Evolutionary conservation across 2,113 vertebrate genomes (phyloP).

Genomic region (Rhinogobius similis): DNA sequence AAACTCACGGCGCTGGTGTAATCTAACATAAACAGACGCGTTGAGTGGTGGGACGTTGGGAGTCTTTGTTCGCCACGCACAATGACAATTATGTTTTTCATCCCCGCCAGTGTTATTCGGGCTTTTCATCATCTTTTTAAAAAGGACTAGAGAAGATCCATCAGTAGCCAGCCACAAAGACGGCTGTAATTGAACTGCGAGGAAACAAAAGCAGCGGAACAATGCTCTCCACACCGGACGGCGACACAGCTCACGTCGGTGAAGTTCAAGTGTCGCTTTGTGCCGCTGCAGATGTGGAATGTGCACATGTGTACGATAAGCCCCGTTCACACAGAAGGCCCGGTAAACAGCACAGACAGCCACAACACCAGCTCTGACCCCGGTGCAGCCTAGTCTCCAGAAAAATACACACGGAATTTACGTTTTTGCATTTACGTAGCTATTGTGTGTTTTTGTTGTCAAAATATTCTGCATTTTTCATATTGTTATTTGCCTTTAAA

Average conservation of each 20-base stretch:
- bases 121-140: slow-evolving; percentile 50
- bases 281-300: not conserved
- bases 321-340: too few relatives aligned
- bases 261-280: not conserved
- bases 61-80: slow-evolving; percentile 43
- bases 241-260: slow-evolving; percentile 15
- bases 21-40: slow-evolving; percentile 61
- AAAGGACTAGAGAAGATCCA: slow-evolving; percentile 25
- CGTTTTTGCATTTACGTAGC: too few relatives aligned
- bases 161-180: slow-evolving; percentile 14
- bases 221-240: slow-evolving; percentile 13
- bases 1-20: slow-evolving; percentile 31
- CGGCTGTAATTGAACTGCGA: slow-evolving; percentile 20
- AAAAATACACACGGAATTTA: too few relatives aligned
- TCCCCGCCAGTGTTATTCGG: slow-evolving; percentile 7
- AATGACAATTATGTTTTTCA: slow-evolving; percentile 49
- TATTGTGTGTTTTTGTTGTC: too few relatives aligned
- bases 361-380: too few relatives aligned
- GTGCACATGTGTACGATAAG: too few relatives aligned
- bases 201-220: slow-evolving; percentile 10
- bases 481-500: too few relatives aligned
- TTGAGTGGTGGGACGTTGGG: not conserved
- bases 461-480: too few relatives aligned
- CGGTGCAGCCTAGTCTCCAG: too few relatives aligned
- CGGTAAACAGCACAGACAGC: too few relatives aligned